A percentile compares a stretch with the other conserved stretches of the same genome.
These are phyloP conservation scores for Calonectris borealis DNA, from an alignment of 2,113 vertebrate species.

Conservation along the genomic window DNA sequence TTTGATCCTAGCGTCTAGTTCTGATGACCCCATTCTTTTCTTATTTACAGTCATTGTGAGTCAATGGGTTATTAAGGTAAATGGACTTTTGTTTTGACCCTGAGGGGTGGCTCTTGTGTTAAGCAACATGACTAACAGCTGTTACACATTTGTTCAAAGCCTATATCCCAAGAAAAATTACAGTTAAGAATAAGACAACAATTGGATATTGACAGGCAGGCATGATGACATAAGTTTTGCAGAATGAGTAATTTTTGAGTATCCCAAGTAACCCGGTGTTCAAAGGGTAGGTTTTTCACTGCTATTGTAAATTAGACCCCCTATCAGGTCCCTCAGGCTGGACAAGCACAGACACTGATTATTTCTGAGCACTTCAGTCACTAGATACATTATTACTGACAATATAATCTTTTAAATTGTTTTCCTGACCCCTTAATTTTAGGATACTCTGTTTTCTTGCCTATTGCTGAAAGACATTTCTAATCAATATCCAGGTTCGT, in stretches of 20 bases:
- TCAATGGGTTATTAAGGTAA: slow-evolving; percentile 31
- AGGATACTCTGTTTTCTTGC: background rate
- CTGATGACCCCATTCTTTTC: background rate
- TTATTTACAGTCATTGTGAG: slow-evolving; percentile 8
- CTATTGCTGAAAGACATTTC: background rate
- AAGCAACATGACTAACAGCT: slow-evolving; percentile 1
- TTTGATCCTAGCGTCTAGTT: background rate
- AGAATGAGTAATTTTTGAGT: slow-evolving; percentile 12
- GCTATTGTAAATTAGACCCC: background rate
- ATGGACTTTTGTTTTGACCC: slow-evolving; percentile 36
- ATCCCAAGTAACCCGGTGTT: background rate
- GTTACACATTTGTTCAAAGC: background rate
- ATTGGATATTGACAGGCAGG: slow-evolving; percentile 11
- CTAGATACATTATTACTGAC: background rate
- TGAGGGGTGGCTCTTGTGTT: background rate
- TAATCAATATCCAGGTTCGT: slow-evolving; percentile 14
- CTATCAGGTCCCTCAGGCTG: background rate
- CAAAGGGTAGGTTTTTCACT: background rate
- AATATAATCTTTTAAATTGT: background rate
- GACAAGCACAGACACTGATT: background rate
- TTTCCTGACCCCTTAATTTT: slow-evolving; percentile 27
- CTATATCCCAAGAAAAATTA: background rate
- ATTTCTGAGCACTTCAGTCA: background rate
- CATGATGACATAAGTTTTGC: background rate
- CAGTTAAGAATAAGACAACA: background rate